These are phyloP conservation scores for Drosophila pegasa DNA, from an alignment of 2,888 invertebrate genomes.

Conservation along the genomic window DNA sequence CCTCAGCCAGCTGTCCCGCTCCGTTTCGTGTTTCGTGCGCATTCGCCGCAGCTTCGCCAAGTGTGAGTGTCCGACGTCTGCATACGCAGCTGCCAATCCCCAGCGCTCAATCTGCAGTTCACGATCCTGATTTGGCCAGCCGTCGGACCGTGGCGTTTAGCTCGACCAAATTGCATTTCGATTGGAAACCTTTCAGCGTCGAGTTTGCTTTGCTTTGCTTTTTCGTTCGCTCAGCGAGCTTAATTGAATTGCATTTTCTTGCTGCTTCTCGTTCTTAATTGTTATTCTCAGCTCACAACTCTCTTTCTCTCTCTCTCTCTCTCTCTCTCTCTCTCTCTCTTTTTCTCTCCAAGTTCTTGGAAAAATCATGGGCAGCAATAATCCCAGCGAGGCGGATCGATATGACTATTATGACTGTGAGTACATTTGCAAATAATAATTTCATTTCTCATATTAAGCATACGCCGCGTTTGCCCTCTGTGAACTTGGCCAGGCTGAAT, in stretches of 20 bases:
- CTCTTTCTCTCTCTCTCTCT: constrained; percentile 13
- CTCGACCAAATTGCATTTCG: constrained; percentile 37
- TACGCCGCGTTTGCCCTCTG: constrained; percentile 10
- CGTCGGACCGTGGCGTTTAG: constrained; percentile 6
- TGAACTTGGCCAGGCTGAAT: too few species aligned
- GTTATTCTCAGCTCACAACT: constrained; percentile 4
- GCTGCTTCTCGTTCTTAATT: constrained; percentile 32
- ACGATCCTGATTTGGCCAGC: constrained; percentile 3
- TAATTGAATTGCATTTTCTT: constrained; percentile 65
- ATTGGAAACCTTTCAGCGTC: constrained; percentile 38
- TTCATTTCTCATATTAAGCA: constrained; percentile 19
- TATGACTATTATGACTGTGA: constrained; percentile 84
- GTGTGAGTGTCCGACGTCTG: constrained; percentile 62
- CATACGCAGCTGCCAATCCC: not conserved
- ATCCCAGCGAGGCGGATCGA: constrained; percentile 83
- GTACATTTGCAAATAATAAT: constrained; percentile 47
- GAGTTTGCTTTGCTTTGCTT: constrained; percentile 44
- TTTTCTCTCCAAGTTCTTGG: constrained; percentile 72
- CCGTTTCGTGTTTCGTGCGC: constrained; percentile 76
- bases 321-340: constrained; percentile 1
- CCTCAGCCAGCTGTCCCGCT: constrained; percentile 57
- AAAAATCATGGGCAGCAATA: constrained; percentile 84
- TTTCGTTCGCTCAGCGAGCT: constrained; percentile 32
- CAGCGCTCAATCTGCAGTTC: constrained; percentile 2
- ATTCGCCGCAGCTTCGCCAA: constrained; percentile 72